These are phyloP conservation scores for Zaprionus capensis DNA, from an alignment of 1,140 invertebrate species.

Conservation along the genomic window DNA sequence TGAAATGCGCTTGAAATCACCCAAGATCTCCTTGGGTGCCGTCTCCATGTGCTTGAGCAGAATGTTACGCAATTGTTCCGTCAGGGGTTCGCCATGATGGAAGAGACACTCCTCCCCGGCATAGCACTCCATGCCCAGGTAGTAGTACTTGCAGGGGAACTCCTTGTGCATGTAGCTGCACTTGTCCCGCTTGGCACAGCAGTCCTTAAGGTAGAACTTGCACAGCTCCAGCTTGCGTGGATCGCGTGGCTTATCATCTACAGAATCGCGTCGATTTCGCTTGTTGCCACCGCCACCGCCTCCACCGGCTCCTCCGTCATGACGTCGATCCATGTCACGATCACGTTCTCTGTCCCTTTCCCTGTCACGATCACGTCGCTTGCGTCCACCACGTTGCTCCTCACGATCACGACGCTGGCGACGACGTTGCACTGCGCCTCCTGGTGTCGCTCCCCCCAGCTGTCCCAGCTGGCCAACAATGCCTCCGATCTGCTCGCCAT, in stretches of 20 bases:
- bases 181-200: constrained; percentile 97
- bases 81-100: constrained; percentile 93
- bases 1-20: constrained; percentile 92
- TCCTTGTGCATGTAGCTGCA: constrained; percentile 98
- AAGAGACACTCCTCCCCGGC: constrained; percentile 95
- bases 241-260: constrained; percentile 89
- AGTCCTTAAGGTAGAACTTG: constrained; percentile 98
- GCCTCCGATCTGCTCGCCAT: constrained; percentile 43
- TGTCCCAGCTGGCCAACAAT: constrained; percentile 63
- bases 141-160: constrained; percentile 98
- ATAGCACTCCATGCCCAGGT: constrained; percentile 94
- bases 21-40: constrained; percentile 94
- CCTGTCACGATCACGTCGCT: constrained; percentile 73
- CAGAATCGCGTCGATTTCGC: constrained; percentile 64
- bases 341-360: constrained; percentile 79
- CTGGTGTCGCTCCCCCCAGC: constrained; percentile 35
- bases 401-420: constrained; percentile 58
- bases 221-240: constrained; percentile 97
- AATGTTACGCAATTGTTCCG: constrained; percentile 89
- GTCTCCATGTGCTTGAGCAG: constrained; percentile 94
- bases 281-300: constrained; percentile 56
- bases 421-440: constrained; percentile 61
- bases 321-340: constrained; percentile 77
- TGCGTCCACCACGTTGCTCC: constrained; percentile 38
- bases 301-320: constrained; percentile 39